Evolutionary conservation across 2,888 invertebrate species (phyloP), one percentile per base, ranked within the genome.

Genomic region (Mythimna pallens): DNA sequence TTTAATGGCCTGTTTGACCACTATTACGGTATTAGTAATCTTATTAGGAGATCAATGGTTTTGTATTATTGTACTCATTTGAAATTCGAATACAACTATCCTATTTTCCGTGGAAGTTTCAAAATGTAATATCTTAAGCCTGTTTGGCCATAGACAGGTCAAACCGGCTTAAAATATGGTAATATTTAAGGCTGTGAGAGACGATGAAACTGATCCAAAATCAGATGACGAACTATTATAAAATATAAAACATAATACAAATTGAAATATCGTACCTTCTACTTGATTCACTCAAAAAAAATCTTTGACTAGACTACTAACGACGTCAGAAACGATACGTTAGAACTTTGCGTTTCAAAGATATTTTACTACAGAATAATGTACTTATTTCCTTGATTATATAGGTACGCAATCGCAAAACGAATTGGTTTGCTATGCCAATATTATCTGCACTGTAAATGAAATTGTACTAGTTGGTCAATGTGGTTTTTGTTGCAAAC

Each of bases 361-460:
- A 52, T 57, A 65, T 65, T 65, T n/a, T 50, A 40, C 55, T 55
- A 55, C 25, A 65, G 22, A 30, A n/a, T 30, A 6, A 40, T 65
- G 17, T 57, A 30, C 55, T 63, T 74, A 52, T 36, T 30, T 47
- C 10, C 30, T 36, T 65, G 36, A 57, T 50, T 74, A 57, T 40
- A 74, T 40, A 43, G 43, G 43, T 14, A 65, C 36, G 22, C 50
- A 65, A 55, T 57, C n/a, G 75, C 40, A 50, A 20, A 65, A 50
- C 22, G 12, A 63, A 54, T 63, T 72, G 54, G 30, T 73, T 47
- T 22, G 65, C 14, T 65, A 47, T 36, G 65, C 47, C 57, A 73
- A 73, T 57, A 57, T 54, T 54, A 17, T 34, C 63, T 63, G n/a
- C 55, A 55, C 47, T 36, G 22, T 47, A 55, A 36, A 55, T 8